Evolutionary conservation across 2,888 invertebrate genomes (phyloP).

Genomic region (Patella pellucida): DNA sequence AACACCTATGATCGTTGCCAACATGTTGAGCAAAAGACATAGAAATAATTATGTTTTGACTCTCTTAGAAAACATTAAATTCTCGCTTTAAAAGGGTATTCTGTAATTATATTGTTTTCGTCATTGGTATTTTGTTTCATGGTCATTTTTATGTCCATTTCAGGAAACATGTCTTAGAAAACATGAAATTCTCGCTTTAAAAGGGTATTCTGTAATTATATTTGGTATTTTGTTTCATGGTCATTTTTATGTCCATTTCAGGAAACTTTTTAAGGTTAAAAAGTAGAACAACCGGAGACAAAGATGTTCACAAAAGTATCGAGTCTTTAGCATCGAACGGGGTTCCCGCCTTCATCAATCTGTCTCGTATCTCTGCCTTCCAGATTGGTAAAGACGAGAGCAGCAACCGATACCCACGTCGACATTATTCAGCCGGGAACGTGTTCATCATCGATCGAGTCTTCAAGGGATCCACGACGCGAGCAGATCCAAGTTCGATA

Average conservation of each 20-base stretch:
- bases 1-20: no score
- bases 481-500: conserved; percentile 11
- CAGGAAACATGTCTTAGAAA: no score
- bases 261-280: conserved; percentile 55
- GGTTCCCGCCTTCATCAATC: conserved; percentile 53
- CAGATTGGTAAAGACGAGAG: conserved; percentile 29
- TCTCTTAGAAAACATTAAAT: no score
- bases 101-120: no score
- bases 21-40: no score
- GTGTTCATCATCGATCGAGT: conserved; percentile 49
- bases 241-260: conserved; percentile 29
- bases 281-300: conserved; percentile 55
- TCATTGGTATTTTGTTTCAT: no score
- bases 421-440: conserved; percentile 55
- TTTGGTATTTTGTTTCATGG: no score
- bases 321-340: conserved; percentile 44
- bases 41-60: no score
- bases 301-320: conserved; percentile 44
- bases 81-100: no score
- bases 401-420: conserved; percentile 41
- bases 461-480: neutral
- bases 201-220: no score
- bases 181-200: no score
- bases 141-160: conserved; percentile 14
- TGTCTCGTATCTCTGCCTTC: conserved; percentile 50